These are phyloP conservation scores for Meliscaeva auricollis DNA, from an alignment of 2,888 invertebrate species.

Conservation along the genomic window DNA sequence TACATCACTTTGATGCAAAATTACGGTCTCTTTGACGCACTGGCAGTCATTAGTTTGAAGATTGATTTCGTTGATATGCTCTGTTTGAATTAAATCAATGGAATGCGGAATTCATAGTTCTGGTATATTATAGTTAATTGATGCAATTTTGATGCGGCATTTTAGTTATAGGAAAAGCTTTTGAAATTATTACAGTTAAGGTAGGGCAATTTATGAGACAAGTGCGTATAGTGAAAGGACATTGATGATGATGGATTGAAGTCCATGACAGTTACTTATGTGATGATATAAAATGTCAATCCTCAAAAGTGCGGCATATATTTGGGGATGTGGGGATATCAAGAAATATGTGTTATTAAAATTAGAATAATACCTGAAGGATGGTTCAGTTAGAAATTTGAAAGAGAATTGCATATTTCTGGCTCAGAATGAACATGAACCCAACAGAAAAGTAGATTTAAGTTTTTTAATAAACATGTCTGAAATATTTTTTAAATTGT, in stretches of 20 bases:
- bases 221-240: neutral
- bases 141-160: conserved; percentile 55
- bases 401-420: too few species aligned
- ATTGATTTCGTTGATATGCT: conserved; percentile 64
- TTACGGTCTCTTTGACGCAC: conserved; percentile 34
- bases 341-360: too few species aligned
- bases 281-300: conserved; percentile 13
- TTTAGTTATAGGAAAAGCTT: neutral
- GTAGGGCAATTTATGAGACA: conserved; percentile 3
- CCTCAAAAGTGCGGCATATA: too few species aligned
- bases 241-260: conserved; percentile 13
- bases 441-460: too few species aligned
- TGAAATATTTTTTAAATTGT: too few species aligned
- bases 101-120: conserved; percentile 64
- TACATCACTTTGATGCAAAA: neutral
- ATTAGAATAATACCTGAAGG: too few species aligned
- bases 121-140: conserved; percentile 16
- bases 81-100: conserved; percentile 26
- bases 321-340: too few species aligned
- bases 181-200: conserved; percentile 15
- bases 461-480: too few species aligned
- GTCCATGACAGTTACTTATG: neutral
- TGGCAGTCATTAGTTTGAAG: conserved; percentile 41
- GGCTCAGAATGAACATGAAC: too few species aligned
- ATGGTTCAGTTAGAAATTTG: too few species aligned